A percentile compares a stretch with the other conserved stretches of the same genome.
phyloP scores from a whole-genome alignment of 1,140 invertebrate species.

The Macrobrachium nipponense region DNA sequence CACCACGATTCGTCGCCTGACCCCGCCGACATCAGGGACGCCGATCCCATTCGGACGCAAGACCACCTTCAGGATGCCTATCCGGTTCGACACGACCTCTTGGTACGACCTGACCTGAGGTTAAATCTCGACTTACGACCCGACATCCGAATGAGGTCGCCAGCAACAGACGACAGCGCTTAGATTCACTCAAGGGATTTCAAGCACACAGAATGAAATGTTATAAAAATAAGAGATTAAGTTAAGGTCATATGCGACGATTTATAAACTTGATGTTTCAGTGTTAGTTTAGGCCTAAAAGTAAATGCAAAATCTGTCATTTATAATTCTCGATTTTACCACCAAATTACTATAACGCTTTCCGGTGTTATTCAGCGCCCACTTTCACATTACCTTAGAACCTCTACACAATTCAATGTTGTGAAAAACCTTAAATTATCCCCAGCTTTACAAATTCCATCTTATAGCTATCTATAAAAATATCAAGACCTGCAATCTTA shows the following conservation, averaged over 20 bases:
- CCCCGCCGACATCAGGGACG: slow-evolving; percentile 28
- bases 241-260: not conserved
- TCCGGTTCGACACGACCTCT: slow-evolving; percentile 51
- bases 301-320: too few relatives aligned
- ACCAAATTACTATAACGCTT: too few relatives aligned
- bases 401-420: too few relatives aligned
- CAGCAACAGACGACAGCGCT: slow-evolving; percentile 58
- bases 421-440: too few relatives aligned
- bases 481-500: too few relatives aligned
- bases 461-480: too few relatives aligned
- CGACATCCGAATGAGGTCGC: slow-evolving; percentile 54
- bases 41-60: slow-evolving; percentile 25
- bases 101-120: slow-evolving; percentile 53
- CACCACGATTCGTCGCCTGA: slow-evolving; percentile 55
- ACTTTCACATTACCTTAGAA: too few relatives aligned
- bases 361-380: too few relatives aligned
- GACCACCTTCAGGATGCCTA: slow-evolving; percentile 51
- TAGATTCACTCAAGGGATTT: not conserved
- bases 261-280: not conserved
- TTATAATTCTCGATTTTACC: too few relatives aligned
- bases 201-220: not conserved
- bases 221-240: not conserved
- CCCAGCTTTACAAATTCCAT: too few relatives aligned
- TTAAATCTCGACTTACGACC: slow-evolving; percentile 54
- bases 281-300: too few relatives aligned